These are phyloP conservation scores for Mythimna lalbum DNA, from an alignment of 2,888 invertebrate species.

Conservation along the genomic window DNA sequence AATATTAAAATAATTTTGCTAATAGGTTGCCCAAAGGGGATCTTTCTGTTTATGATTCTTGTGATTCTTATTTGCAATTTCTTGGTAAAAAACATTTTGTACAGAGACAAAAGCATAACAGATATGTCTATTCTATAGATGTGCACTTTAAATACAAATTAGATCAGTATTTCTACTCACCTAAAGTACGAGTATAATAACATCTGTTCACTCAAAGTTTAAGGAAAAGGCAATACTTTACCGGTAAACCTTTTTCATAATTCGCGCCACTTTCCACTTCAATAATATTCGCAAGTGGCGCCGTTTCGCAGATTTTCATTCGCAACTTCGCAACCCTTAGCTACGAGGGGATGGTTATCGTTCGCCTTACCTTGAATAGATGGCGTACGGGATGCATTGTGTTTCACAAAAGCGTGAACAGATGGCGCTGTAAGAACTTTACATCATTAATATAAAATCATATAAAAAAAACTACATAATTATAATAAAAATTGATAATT, in stretches of 20 bases:
- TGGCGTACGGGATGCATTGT: constrained; percentile 72
- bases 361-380: constrained; percentile 73
- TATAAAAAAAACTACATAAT: background rate
- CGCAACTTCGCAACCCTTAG: constrained; percentile 88
- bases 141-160: background rate
- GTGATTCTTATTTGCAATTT: background rate
- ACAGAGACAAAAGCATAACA: background rate
- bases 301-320: constrained; percentile 84
- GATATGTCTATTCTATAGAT: background rate
- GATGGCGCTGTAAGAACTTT: constrained; percentile 78
- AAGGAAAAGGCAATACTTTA: background rate
- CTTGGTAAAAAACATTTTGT: background rate
- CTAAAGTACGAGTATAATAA: background rate
- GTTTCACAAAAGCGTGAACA: constrained; percentile 62
- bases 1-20: background rate
- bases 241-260: constrained; percentile 24
- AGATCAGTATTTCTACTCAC: background rate
- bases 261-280: constrained; percentile 65
- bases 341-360: constrained; percentile 79
- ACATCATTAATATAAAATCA: background rate
- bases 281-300: constrained; percentile 79
- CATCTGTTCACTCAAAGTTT: background rate
- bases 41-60: background rate
- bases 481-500: too few species aligned
- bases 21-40: background rate